Evolutionary conservation across 2,888 invertebrate genomes (phyloP).

Genomic region (Hemistola chrysoprasaria): DNA sequence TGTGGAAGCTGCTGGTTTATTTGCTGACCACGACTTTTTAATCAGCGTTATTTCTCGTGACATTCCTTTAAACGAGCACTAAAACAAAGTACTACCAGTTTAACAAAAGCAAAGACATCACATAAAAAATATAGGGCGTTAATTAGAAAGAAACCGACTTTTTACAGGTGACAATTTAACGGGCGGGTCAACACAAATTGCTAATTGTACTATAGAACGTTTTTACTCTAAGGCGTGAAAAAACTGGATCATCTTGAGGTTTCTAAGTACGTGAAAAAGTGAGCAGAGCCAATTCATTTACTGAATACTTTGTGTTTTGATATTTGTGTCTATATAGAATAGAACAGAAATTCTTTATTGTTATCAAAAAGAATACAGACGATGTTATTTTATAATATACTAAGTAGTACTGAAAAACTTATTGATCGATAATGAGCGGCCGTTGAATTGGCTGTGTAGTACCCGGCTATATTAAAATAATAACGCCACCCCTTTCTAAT

Average conservation of each 20-base stretch:
- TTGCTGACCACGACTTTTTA: conserved; percentile 12
- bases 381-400: no score
- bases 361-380: no score
- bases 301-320: no score
- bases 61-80: conserved; percentile 15
- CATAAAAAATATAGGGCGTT: conserved; percentile 49
- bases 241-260: conserved; percentile 22
- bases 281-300: conserved; percentile 1
- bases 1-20: conserved; percentile 14
- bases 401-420: no score
- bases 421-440: no score
- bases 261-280: conserved; percentile 14
- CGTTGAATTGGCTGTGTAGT: no score
- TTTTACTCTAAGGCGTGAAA: conserved; percentile 22
- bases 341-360: no score
- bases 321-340: no score
- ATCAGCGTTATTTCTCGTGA: conserved; percentile 26
- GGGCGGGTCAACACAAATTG: conserved; percentile 66
- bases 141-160: conserved; percentile 51
- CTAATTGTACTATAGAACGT: conserved; percentile 22
- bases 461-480: no score
- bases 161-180: conserved; percentile 66
- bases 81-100: conserved; percentile 8
- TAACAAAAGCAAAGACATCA: conserved; percentile 9
- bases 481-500: no score